Base-by-base conservation (phyloP, 2,113 vertebrate genomes). In the Ploceus nigricollis region DNA sequence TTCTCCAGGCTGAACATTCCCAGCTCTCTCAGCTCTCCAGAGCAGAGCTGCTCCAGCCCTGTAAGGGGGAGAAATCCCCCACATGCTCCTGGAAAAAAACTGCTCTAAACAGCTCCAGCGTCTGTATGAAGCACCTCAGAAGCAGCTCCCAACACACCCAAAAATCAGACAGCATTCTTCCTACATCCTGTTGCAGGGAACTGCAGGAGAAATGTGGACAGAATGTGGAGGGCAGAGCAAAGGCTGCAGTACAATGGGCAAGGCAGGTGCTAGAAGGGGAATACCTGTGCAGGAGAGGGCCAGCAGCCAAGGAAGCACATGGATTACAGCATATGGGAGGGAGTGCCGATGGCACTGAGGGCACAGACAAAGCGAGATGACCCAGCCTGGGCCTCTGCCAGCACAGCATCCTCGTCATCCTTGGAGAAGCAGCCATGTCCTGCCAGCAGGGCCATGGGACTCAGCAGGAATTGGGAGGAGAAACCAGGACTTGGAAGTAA, bases 121-220 rank as follows among this genome's bases (percentile, higher is more conserved):
- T 20, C 50, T 35, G 11, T 8, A n/a, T 7, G 1, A 40, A 72
- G 15, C 5, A 6, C n/a, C 19, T 39, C 40, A 33, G 75, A 2
- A 79, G n/a, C 1, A 83, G 44, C 56, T 37, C 35, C 33, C 23
- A 54, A 13, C 8, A 16, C 0, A 4, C 25, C 35, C 31, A 2
- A n/a, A 88, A 83, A 19, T 13, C 18, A 31, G 27, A 58, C 16
- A 54, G 1, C 1, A 66, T 2, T 17, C 39, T 13, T 50, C 40
- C 33, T 14, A 9, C 35, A 48, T 16, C 37, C 16, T 24, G 12
- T 22, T 28, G 24, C 11, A 61, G 40, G 54, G 57, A 81, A 56
- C 5, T 2, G 6, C 35, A 15, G 15, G 56, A 28, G 8, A 63
- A 56, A 54, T 3, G 0, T 0, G 1, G 0, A 45, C 15, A 50